Evolutionary conservation across 2,888 invertebrate species (phyloP).

Genomic region (Thymelicus sylvestris): DNA sequence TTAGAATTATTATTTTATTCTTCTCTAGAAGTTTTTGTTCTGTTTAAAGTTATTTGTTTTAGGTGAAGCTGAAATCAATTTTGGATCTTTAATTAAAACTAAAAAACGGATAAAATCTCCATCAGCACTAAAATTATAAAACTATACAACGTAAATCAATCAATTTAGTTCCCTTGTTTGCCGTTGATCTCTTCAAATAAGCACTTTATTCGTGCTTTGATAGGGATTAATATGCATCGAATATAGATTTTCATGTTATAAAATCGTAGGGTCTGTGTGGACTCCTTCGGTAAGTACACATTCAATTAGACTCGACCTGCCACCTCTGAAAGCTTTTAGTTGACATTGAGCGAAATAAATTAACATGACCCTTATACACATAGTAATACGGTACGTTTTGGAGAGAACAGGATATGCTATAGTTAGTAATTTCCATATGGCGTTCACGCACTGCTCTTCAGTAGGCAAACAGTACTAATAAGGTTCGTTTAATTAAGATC

Average conservation of each 20-base stretch:
- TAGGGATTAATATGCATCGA: slow-evolving; percentile 42
- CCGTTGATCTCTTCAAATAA: no score
- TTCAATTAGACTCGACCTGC: slow-evolving; percentile 55
- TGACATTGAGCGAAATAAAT: slow-evolving; percentile 28
- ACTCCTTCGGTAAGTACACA: slow-evolving; percentile 51
- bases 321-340: slow-evolving; percentile 48
- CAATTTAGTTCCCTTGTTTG: no score
- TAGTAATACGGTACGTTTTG: slow-evolving; percentile 11
- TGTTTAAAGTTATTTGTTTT: no score
- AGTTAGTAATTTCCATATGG: slow-evolving; percentile 24
- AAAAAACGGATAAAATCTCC: no score
- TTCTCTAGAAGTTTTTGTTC: no score
- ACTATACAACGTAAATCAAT: no score
- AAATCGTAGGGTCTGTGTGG: slow-evolving; percentile 44
- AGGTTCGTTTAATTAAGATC: slow-evolving; percentile 43
- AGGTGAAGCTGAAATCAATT: no score
- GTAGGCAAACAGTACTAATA: slow-evolving; percentile 49
- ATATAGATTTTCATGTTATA: slow-evolving; percentile 44
- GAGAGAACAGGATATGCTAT: background rate
- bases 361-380: slow-evolving; percentile 20
- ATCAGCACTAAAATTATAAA: no score
- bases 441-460: slow-evolving; percentile 41
- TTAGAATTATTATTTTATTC: no score
- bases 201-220: slow-evolving; percentile 18
- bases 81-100: no score